Evolutionary conservation across 2,797 vertebrate species (phyloP), one percentile per base, ranked within the genome.

Genomic region (Clarias laeviceps): DNA sequence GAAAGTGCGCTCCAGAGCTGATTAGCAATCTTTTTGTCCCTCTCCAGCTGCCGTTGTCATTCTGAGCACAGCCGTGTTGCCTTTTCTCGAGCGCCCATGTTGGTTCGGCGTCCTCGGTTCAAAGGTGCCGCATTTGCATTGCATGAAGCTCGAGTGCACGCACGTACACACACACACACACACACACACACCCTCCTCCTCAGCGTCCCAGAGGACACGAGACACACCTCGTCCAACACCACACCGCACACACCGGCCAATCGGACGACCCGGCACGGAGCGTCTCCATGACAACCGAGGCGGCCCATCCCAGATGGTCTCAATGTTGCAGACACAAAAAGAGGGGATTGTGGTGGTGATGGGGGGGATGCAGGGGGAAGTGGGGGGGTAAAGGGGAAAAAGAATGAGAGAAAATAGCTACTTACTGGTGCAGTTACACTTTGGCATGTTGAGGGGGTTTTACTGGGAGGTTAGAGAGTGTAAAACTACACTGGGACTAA

Each of bases 281-380:
- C 54, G 22, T 90, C 76, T 79, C 82, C 87, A 90, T 90, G 87
- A 88, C 89, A 88, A 90, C 89, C 4, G 79, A 80, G 86, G 85
- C 84, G 69, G 87, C 89, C 89, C 89, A 88, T 88, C 89, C 89
- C 89, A 88, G 89, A 90, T 90, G 89, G 89, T 88, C 86, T 88
- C 86, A 85, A 87, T 90, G 89, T 87, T 88, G 82, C 87, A 90
- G 89, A 90, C 89, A 90, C 88, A 87, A 89, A 88, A 88, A 90
- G 82, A 77, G 70, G 24, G 74, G 83, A 78, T 86, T 54, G 50
- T 54, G 50, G 50, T 54, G 50, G 50, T 14, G 12, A 3, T 14
- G 50, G 11, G 2, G 50, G 1, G 8, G 22, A 1, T 45, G 40
- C 7, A 9, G 59, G 6, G 17, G 4, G 4, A 6, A 2, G 20